Evolutionary conservation across 2,797 vertebrate species (phyloP).

Genomic region (Diplodus sargus): DNA sequence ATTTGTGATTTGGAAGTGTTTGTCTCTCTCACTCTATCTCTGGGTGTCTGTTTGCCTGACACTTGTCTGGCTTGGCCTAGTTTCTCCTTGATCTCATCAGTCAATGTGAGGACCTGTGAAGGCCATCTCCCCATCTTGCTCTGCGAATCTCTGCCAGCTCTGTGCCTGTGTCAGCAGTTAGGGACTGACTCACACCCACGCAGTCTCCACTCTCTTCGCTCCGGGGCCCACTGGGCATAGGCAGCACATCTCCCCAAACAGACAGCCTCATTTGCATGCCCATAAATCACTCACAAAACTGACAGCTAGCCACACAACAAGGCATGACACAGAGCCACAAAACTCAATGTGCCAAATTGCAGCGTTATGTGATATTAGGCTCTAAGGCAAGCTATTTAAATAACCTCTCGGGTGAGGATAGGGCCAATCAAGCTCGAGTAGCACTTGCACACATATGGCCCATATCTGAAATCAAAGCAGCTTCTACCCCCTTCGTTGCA

Average conservation of each 20-base stretch:
- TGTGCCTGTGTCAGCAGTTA: slow-evolving; percentile 81
- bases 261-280: slow-evolving; percentile 81
- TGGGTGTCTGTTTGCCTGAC: slow-evolving; percentile 75
- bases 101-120: slow-evolving; percentile 81
- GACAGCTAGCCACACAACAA: slow-evolving; percentile 69
- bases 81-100: slow-evolving; percentile 84
- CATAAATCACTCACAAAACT: slow-evolving; percentile 80
- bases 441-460: slow-evolving; percentile 45
- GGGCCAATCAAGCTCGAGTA: slow-evolving; percentile 45
- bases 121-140: slow-evolving; percentile 74
- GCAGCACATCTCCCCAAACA: slow-evolving; percentile 72
- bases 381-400: slow-evolving; percentile 46
- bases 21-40: slow-evolving; percentile 71
- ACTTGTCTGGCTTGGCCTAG: slow-evolving; percentile 80
- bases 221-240: slow-evolving; percentile 69
- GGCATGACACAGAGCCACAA: slow-evolving; percentile 46
- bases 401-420: slow-evolving; percentile 44
- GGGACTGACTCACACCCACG: slow-evolving; percentile 74
- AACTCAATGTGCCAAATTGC: slow-evolving; percentile 48
- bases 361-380: slow-evolving; percentile 46
- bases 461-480: slow-evolving; percentile 47
- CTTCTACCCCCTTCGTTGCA: slow-evolving; percentile 13
- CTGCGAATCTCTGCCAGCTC: slow-evolving; percentile 73
- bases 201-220: slow-evolving; percentile 63
- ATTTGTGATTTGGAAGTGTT: slow-evolving; percentile 71